Evolutionary conservation across 1,140 invertebrate genomes (phyloP).

Genomic region (Euschistus heros): DNA sequence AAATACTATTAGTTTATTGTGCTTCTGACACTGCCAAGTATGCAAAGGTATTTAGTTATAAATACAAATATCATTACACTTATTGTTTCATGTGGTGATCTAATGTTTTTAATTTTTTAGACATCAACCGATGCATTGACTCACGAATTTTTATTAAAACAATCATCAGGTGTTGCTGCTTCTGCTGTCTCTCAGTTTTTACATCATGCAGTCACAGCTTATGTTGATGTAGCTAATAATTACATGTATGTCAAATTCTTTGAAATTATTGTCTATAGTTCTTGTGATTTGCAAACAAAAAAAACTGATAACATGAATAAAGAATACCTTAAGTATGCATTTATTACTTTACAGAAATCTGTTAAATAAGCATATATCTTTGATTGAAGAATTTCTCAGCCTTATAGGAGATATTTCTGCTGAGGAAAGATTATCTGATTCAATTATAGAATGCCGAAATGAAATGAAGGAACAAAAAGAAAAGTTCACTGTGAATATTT

Average conservation of each 20-base stretch:
- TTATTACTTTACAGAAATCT: slow-evolving; percentile 20
- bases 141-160: slow-evolving; percentile 27
- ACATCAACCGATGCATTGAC: slow-evolving; percentile 7
- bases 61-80: background rate
- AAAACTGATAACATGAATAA: background rate
- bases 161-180: slow-evolving; percentile 26
- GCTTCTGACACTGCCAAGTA: no score
- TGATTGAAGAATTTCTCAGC: slow-evolving; percentile 24
- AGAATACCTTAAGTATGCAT: background rate
- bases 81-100: background rate
- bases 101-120: slow-evolving; percentile 7
- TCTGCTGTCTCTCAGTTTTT: slow-evolving; percentile 27
- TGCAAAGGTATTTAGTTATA: background rate
- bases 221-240: slow-evolving; percentile 22
- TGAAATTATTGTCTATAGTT: background rate
- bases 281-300: background rate
- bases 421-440: slow-evolving; percentile 21
- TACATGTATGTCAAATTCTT: slow-evolving; percentile 23
- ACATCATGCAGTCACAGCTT: slow-evolving; percentile 25
- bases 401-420: background rate
- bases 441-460: slow-evolving; percentile 15
- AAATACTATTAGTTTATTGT: background rate
- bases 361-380: slow-evolving; percentile 19
- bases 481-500: slow-evolving; percentile 20
- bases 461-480: slow-evolving; percentile 17